phyloP scores from a whole-genome alignment of 2,113 vertebrate genomes.

The Lepus americanus region DNA sequence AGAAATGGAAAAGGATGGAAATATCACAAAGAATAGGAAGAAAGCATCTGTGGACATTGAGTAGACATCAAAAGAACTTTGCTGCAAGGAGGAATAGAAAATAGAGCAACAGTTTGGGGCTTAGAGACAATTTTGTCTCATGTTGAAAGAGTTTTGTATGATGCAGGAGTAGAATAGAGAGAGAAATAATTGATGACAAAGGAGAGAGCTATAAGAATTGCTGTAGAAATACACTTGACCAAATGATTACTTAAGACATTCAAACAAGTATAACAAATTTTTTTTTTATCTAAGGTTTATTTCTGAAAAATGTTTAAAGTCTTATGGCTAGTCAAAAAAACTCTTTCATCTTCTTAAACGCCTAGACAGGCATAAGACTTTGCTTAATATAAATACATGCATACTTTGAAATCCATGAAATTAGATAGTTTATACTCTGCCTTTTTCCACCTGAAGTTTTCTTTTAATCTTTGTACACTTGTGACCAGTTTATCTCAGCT shows the following conservation, averaged over 20 bases:
- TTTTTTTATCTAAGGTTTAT: background rate
- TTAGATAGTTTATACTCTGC: background rate
- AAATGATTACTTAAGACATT: background rate
- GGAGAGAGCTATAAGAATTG: background rate
- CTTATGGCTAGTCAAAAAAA: background rate
- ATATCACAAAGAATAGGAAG: background rate
- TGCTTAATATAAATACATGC: background rate
- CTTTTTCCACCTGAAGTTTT: background rate
- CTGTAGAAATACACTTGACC: background rate
- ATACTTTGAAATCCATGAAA: background rate
- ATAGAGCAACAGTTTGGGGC: background rate
- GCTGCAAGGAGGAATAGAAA: background rate
- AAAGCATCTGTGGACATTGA: background rate
- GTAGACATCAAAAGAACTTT: background rate
- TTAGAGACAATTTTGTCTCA: background rate
- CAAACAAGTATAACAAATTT: background rate
- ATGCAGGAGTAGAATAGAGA: background rate
- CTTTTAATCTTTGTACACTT: conserved; percentile 1
- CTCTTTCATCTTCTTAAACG: background rate
- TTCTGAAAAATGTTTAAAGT: background rate
- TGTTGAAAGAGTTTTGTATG: background rate
- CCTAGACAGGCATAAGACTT: background rate
- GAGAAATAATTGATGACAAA: background rate
- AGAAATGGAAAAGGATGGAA: background rate
- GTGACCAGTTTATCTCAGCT: background rate